These are phyloP conservation scores for Dryobates pubescens DNA, from an alignment of 2,797 vertebrate species.

Conservation along the genomic window DNA sequence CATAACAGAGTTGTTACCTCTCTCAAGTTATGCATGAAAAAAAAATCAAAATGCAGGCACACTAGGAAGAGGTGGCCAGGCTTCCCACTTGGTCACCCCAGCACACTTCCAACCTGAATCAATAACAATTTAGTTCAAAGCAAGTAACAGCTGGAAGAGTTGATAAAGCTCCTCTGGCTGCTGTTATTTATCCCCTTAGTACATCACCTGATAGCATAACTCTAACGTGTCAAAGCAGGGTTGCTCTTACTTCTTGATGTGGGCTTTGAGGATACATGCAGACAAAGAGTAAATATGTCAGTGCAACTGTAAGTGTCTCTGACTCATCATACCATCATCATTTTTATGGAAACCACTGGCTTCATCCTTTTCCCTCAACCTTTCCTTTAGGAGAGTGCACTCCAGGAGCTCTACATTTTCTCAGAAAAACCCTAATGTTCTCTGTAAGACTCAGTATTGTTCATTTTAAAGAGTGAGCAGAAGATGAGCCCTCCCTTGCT, in stretches of 20 bases:
- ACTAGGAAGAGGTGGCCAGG: background rate
- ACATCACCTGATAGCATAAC: background rate
- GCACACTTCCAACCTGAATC: background rate
- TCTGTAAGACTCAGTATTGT: constrained; percentile 62
- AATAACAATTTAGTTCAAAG: constrained; percentile 41
- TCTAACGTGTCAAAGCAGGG: background rate
- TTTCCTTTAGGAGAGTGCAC: constrained; percentile 35
- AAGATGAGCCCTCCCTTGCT: constrained; percentile 21
- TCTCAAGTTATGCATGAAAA: background rate
- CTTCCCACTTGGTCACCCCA: background rate
- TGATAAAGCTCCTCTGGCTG: constrained; percentile 35
- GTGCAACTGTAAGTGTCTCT: background rate
- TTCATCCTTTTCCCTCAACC: constrained; percentile 38
- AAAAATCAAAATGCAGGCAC: background rate
- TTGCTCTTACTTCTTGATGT: background rate
- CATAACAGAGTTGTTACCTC: constrained; percentile 37
- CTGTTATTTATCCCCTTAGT: background rate
- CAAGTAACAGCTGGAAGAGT: constrained; percentile 39
- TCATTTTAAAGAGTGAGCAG: constrained; percentile 9
- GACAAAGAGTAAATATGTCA: constrained; percentile 53
- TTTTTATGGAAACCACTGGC: constrained; percentile 47
- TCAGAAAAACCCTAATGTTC: constrained; percentile 39
- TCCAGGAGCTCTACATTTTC: constrained; percentile 55
- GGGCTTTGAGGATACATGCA: constrained; percentile 7
- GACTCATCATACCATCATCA: constrained; percentile 28